Evolutionary conservation across 2,113 vertebrate genomes (phyloP).

Genomic region (Hypanus sabinus): DNA sequence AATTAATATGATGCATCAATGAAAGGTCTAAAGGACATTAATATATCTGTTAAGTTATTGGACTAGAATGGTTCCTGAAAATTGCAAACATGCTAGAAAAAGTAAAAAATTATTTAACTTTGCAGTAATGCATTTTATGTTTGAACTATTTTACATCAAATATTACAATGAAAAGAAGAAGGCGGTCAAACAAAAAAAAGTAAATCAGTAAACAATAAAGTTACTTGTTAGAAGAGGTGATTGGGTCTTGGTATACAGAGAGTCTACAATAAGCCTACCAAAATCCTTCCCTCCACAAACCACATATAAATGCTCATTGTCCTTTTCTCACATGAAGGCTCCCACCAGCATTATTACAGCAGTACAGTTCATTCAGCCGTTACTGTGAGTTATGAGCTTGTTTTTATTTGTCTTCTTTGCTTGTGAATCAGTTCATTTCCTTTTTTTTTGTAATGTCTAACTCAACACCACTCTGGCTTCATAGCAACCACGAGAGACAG

Average conservation of each 20-base stretch:
- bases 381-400: background rate
- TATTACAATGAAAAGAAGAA: background rate
- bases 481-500: background rate
- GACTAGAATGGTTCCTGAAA: constrained; percentile 5
- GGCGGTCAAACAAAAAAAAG: background rate
- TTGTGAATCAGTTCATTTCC: background rate
- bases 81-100: background rate
- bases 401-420: background rate
- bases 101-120: constrained; percentile 25
- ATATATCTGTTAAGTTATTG: constrained; percentile 8
- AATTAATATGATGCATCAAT: background rate
- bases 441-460: background rate
- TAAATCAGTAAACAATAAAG: background rate
- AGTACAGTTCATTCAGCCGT: background rate
- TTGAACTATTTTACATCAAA: background rate
- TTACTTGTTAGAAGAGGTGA: background rate
- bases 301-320: background rate
- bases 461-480: background rate
- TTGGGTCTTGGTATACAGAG: background rate
- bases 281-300: background rate
- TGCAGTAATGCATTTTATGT: constrained; percentile 9
- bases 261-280: background rate
- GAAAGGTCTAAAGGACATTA: constrained; percentile 16
- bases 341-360: background rate
- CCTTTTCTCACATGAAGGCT: background rate